Evolutionary conservation across 2,113 vertebrate species (phyloP), one percentile per base, ranked within the genome.

Genomic region (Dipodomys stephensi): DNA sequence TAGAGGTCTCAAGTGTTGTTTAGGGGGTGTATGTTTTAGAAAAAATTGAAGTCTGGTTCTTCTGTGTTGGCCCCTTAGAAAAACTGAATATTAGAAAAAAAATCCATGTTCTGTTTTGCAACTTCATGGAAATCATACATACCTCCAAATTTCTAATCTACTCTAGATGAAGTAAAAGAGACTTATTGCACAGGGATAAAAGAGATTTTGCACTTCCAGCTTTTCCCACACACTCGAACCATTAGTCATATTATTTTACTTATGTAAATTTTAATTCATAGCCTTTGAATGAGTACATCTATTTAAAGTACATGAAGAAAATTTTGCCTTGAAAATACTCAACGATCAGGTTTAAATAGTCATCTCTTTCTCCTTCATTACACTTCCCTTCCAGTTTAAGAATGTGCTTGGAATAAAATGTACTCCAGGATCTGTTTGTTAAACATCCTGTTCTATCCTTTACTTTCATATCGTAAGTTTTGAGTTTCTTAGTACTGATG

Each of bases 211-310:
- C 62, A 1, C 49, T 57, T 16, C 39, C 30, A 65, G 35, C 20
- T 90, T 73, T 67, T 28, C 20, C 27, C 5, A 7, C 7, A 15
- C 44, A 39, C 39, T 4, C 5, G 4, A 2, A 39, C 85, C 79
- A 49, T 69, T 57, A 68, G 57, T 67, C n/a, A 49, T 49, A 49
- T 12, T 49, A 44, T 74, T 64, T 74, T 86, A 39, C 19, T 84
- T 79, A 85, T 7, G n/a, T 78, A 83, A 82, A 73, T 93, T 84
- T 90, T 74, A 87, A 79, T 68, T 85, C 19, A 60, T 80, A 30
- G 39, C 19, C 16, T 18, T 80, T 9, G 49, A 57, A 82, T 23
- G n/a, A 44, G 60, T 27, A 69, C 32, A 73, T 90, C 57, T 81
- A 62, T 81, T 72, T 85, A 68, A 90, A 72, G 16, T 82, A 64